Conservation (phyloP, 2,888 invertebrate species). For the Lottia scabra region DNA sequence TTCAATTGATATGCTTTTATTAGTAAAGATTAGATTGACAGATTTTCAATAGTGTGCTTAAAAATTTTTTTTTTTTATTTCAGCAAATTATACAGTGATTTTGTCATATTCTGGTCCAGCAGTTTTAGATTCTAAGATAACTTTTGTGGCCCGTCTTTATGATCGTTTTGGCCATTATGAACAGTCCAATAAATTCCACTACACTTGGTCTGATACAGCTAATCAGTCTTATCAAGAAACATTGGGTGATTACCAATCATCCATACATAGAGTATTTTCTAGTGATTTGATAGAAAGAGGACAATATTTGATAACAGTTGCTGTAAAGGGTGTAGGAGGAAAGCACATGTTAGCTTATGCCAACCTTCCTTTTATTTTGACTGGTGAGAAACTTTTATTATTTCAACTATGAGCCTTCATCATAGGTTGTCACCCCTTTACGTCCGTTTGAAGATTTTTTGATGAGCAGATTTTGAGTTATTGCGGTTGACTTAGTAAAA, state of each 20-base stretch:
- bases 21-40: no score
- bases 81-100: slow-evolving; percentile 27
- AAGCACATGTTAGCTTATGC: slow-evolving; percentile 18
- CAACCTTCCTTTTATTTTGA: slow-evolving; percentile 23
- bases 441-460: no score
- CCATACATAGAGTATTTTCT: neutral
- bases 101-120: slow-evolving; percentile 28
- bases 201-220: slow-evolving; percentile 35
- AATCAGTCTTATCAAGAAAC: slow-evolving; percentile 7
- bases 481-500: neutral
- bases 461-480: no score
- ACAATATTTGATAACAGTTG: slow-evolving; percentile 29
- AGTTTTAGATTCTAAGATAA: slow-evolving; percentile 34
- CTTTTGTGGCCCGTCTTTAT: slow-evolving; percentile 29
- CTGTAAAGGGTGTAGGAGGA: slow-evolving; percentile 12
- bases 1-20: no score
- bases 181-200: slow-evolving; percentile 25
- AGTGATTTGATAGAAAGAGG: slow-evolving; percentile 9
- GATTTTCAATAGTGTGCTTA: no score
- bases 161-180: slow-evolving; percentile 4
- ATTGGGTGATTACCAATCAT: slow-evolving; percentile 14
- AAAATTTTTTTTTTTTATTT: neutral
- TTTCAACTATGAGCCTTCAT: no score
- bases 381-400: slow-evolving; percentile 17
- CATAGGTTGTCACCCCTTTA: no score